Percentiles rank a stretch among this genome's conserved stretches.
These are phyloP conservation scores for Hydraecia micacea DNA, from an alignment of 2,888 invertebrate species.

Conservation along the genomic window DNA sequence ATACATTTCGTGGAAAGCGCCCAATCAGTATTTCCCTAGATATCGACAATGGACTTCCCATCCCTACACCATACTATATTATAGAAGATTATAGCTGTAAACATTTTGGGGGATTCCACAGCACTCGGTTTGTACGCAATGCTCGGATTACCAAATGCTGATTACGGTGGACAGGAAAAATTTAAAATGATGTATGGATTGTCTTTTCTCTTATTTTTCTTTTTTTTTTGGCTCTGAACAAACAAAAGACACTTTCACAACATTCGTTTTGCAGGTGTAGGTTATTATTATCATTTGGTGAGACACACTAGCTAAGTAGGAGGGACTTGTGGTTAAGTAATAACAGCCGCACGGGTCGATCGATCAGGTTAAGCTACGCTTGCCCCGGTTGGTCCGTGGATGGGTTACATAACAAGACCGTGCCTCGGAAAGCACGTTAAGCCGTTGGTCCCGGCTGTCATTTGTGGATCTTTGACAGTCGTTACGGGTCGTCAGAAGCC, in stretches of 20 bases:
- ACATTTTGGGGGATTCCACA: conserved; percentile 36
- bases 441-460: background rate
- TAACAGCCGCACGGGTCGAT: background rate
- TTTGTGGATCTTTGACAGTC: background rate
- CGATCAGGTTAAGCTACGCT: background rate
- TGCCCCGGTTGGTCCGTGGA: background rate
- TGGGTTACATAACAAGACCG: background rate
- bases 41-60: conserved; percentile 31
- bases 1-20: background rate
- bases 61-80: conserved; percentile 24
- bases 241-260: background rate
- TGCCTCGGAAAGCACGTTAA: background rate
- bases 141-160: conserved; percentile 54
- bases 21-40: conserved; percentile 12
- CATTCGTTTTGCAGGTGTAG: background rate
- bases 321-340: background rate
- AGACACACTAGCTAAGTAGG: background rate
- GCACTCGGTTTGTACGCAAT: conserved; percentile 22
- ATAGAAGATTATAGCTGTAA: conserved; percentile 5
- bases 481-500: too few relatives aligned
- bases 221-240: background rate
- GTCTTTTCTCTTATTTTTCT: background rate
- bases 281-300: background rate
- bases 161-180: conserved; percentile 38
- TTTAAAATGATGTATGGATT: conserved; percentile 23